phyloP scores from a whole-genome alignment of 2,888 invertebrate genomes.

The Polymixis flavicincta region DNA sequence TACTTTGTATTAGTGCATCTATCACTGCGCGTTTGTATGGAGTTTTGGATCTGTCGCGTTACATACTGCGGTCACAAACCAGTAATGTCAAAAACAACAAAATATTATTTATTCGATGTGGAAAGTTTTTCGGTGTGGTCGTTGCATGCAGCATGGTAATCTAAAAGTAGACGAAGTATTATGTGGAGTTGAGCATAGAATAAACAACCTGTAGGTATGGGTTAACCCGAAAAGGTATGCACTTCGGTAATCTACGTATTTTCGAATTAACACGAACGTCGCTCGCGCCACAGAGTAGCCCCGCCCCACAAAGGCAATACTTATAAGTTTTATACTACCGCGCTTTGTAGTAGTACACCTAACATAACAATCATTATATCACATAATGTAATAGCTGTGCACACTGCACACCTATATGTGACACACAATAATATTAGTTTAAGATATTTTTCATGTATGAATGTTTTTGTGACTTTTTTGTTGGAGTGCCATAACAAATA shows the following conservation, averaged over 20 bases:
- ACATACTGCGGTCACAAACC: no score
- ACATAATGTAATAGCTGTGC: no score
- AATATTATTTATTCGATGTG: conserved; percentile 19
- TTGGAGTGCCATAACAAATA: no score
- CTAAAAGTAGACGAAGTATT: conserved; percentile 40
- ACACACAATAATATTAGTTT: no score
- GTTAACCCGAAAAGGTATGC: not conserved
- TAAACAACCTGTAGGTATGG: not conserved
- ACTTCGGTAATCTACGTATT: not conserved
- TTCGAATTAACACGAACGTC: conserved; percentile 1
- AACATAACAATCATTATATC: no score
- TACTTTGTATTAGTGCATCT: not conserved
- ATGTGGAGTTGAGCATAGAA: conserved; percentile 15
- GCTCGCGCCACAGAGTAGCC: not conserved
- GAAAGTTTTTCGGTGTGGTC: no score
- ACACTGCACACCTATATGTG: no score
- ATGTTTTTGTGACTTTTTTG: no score
- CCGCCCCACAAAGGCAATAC: not conserved
- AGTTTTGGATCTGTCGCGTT: no score
- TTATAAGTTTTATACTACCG: no score
- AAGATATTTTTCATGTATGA: no score
- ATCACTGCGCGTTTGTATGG: not conserved
- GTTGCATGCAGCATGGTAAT: conserved; percentile 39
- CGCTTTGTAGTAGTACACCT: not conserved
- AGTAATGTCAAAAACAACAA: no score